Evolutionary conservation across 2,113 vertebrate species (phyloP), one percentile per base, ranked within the genome.

Genomic region (Columba janthina): DNA sequence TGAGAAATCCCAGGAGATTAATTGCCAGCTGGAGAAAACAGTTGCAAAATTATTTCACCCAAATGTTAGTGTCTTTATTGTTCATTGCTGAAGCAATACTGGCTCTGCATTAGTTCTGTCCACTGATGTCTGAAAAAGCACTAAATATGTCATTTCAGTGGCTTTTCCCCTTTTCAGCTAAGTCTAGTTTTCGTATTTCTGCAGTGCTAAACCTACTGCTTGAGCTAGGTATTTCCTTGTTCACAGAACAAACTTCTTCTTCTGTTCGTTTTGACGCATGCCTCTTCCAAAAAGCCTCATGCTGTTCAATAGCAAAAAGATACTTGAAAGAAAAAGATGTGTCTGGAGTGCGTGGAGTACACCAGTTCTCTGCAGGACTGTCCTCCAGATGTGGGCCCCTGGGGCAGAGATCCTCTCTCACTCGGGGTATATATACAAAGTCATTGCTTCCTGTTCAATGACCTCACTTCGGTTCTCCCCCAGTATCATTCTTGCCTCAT

Each of bases 11-110:
- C 64, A 74, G 66, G 40, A 85, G 31, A 90, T 92, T 62, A 89
- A 86, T 62, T 84, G 54, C 25, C 76, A 86, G 56, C 18, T 74
- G 46, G 14, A 84, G 56, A 74, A 86, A 94, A 66, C 3, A 88
- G 44, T 96, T 94, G 66, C 65, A 81, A 93, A 92, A 77, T 65
- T 90, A 80, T 91, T 95, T 92, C 82, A 44, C 25, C 57, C 56
- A 90, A 92, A 88, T 64, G 9, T 85, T 94, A 87, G 44, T 32
- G n/a, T 38, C 50, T 86, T 91, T 83, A 58, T 42, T 90, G 36
- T 82, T 95, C 26, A 76, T 66, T 79, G n/a, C 18, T 67, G 84
- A 71, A 73, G 48, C 15, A 88, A 5, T 22, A 51, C 6, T 58
- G 16, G 4, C 1, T 71, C 51, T 88, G n/a, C 7, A n/a, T 36